Evolutionary conservation across 2,113 vertebrate genomes (phyloP).

Genomic region (Stictonetta naevosa): DNA sequence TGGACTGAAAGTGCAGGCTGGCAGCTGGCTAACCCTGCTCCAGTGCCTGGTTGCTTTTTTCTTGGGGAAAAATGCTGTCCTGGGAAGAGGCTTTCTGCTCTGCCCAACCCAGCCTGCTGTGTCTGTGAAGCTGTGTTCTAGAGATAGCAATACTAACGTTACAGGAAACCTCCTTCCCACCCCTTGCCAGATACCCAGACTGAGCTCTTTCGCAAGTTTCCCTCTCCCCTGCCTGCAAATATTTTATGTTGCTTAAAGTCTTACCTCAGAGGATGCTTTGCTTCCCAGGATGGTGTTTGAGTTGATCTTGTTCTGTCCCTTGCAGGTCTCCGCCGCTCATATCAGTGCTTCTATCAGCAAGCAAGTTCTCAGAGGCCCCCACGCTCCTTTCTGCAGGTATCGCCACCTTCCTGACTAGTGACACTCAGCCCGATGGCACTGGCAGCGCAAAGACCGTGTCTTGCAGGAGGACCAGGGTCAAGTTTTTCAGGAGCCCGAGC

Average conservation of each 20-base stretch:
- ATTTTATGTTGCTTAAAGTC: background rate
- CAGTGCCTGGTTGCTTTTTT: background rate
- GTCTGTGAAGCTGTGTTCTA: background rate
- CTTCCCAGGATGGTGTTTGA: background rate
- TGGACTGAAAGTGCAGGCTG: background rate
- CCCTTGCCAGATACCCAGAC: background rate
- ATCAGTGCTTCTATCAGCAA: constrained; percentile 86
- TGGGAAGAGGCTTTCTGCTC: background rate
- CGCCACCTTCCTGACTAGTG: constrained; percentile 81
- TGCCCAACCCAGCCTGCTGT: background rate
- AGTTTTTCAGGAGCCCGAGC: constrained; percentile 53
- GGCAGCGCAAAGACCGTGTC: constrained; percentile 19
- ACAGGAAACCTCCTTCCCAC: background rate
- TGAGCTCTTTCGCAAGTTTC: background rate
- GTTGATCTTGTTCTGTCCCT: constrained; percentile 1
- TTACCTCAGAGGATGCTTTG: background rate
- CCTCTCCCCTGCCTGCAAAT: background rate
- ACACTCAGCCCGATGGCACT: constrained; percentile 39
- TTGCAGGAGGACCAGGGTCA: constrained; percentile 54
- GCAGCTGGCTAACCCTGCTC: background rate
- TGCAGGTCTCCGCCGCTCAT: constrained; percentile 90
- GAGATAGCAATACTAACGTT: background rate
- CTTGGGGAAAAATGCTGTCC: background rate
- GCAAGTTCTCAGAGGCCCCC: constrained; percentile 84
- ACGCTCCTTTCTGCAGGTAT: constrained; percentile 80